Base-by-base conservation (phyloP, 2,888 invertebrate genomes). In the Fissipunctia ypsillon region DNA sequence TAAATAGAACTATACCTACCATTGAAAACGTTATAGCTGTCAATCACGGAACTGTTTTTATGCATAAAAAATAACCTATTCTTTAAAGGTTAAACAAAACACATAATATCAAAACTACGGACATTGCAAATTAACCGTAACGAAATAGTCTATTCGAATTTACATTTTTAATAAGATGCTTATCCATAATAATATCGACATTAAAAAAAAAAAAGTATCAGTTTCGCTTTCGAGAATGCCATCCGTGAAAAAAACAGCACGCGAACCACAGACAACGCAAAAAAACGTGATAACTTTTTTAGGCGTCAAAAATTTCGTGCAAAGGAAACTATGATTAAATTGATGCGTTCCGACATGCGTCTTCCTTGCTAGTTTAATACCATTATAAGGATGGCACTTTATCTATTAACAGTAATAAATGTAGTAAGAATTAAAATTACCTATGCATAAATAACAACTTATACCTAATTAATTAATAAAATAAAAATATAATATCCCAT, bases 301-400 rank as follows among this genome's bases (percentile, higher is more conserved):
- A 87, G 79, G 84, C 89, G 84, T 87, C 86, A 86, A 88, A 89
- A 90, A 84, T 82, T 89, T 87, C 91, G 90, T 91, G 93, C 91
- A 86, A 88, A 93, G 92, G 92, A 92, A 90, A 88, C 87, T 72
- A 61, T 87, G 81, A 86, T 89, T 88, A 83, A 80, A 88, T 89
- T 84, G 88, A 88, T 88, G 86, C 76, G 87, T 92, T 92, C 92
- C 92, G 92, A 92, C 91, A 88, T 76, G 83, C 88, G 90, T 90
- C 89, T 93, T 91, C 91, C 92, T 88, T 79, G 75, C 82, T 50
- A 12, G 10, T 59, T 28, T 69, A 67, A 57, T 59, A 14, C 35
- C 25, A 14, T 25, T 6, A 31, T 54, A 86, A 54, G 85, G 85
- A 74, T 86, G 87, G 56, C 85, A 78, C 63, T 38, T 48, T 16